phyloP scores from a whole-genome alignment of 2,113 vertebrate genomes.

The Rhinoderma darwinii region DNA sequence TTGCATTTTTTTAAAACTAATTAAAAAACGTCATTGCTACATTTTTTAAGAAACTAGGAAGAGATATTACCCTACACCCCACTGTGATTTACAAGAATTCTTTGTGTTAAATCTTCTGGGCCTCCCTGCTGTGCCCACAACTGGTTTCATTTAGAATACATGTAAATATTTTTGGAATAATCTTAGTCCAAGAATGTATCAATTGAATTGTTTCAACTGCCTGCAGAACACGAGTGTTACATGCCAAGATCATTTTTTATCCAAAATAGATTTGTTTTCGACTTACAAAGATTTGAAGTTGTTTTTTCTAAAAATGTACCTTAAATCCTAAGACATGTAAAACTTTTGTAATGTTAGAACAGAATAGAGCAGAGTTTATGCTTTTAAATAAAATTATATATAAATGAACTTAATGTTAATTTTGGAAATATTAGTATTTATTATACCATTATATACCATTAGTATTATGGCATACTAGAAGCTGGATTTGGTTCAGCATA shows the following conservation, averaged over 20 bases:
- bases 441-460: background rate
- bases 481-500: too few species aligned
- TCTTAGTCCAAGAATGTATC: slow-evolving; percentile 58
- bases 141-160: slow-evolving; percentile 71
- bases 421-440: background rate
- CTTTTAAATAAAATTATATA: background rate
- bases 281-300: background rate
- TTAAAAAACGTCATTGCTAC: slow-evolving; percentile 42
- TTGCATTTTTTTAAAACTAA: slow-evolving; percentile 38
- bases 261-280: background rate
- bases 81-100: slow-evolving; percentile 69
- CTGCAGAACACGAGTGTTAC: slow-evolving; percentile 12
- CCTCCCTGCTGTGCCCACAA: slow-evolving; percentile 68
- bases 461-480: too few species aligned
- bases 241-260: slow-evolving; percentile 35
- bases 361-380: background rate
- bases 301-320: background rate
- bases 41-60: slow-evolving; percentile 64
- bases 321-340: background rate
- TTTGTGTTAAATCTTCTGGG: slow-evolving; percentile 70
- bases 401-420: background rate
- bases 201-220: slow-evolving; percentile 42
- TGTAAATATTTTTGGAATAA: slow-evolving; percentile 63
- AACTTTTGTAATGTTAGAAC: background rate
- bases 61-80: slow-evolving; percentile 63